Evolutionary conservation across 1,140 invertebrate genomes (phyloP), one percentile per base, ranked within the genome.

Genomic region (Potamilus streckersoni): DNA sequence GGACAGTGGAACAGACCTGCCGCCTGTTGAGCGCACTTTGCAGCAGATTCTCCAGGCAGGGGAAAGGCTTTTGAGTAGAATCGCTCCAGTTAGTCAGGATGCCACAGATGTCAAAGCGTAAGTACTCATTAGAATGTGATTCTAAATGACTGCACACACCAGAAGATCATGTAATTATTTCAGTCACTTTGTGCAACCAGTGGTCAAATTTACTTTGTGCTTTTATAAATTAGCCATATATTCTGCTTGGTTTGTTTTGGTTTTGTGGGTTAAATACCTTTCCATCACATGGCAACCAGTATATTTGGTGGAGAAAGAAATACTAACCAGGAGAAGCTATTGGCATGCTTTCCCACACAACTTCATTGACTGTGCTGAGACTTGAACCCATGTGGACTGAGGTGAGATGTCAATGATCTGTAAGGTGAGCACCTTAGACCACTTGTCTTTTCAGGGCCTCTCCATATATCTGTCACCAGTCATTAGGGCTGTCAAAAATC

Each of bases 71-170:
- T 96, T 96, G 92, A 93, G 94, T 1, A 92, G 94, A 86, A 94
- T 96, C 27, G 95, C 95, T 20, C 94, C 95, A 87, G 93, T 94
- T 70, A 86, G 86, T 71, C 86, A 88, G 69, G 89, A 91, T 73
- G 93, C 94, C 49, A 95, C 95, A 82, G 96, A 97, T 90, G 94
- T 96, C 79, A 96, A 97, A 92, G 97, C 96, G 96, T 98, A 93
- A 93, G 94, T 91, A 63, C 13, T 69, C 20, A 16, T 14, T 5
- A 31, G 15, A 61, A 69, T n/a, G 31, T 5, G 6, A n/a, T 23
- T 67, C 31, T 8, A 67, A 19, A 12, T 31, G 19, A 11, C 17
- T n/a, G 0, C 8, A 11, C 8, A 11, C 19, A n/a, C 27, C 4
- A 55, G 56, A 3, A 56, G 16, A 69, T 55, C 8, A 27, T 19